These are phyloP conservation scores for Euglossa dilemma DNA, from an alignment of 1,140 invertebrate species.

Conservation along the genomic window DNA sequence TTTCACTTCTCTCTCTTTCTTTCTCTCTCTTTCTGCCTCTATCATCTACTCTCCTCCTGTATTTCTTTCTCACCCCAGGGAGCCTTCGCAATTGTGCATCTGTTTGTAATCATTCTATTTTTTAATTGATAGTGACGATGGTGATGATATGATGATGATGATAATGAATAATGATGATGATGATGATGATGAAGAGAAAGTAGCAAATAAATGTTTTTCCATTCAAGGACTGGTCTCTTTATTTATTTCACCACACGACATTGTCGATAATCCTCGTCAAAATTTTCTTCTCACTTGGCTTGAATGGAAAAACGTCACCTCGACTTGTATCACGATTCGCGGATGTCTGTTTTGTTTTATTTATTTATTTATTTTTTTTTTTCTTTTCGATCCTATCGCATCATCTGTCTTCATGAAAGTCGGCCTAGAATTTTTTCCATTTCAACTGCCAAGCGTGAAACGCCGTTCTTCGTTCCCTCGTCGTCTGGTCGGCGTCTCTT, in stretches of 20 bases:
- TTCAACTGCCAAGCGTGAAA: constrained; percentile 78
- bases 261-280: constrained; percentile 74
- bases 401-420: constrained; percentile 57
- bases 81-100: constrained; percentile 59
- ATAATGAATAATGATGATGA: constrained; percentile 52
- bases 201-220: constrained; percentile 82
- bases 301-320: constrained; percentile 80
- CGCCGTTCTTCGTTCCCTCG: constrained; percentile 52
- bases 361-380: constrained; percentile 11
- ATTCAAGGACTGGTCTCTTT: constrained; percentile 81
- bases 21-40: background rate
- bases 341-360: constrained; percentile 10
- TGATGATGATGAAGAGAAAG: constrained; percentile 72
- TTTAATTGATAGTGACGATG: constrained; percentile 54
- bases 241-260: constrained; percentile 77
- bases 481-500: constrained; percentile 9
- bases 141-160: constrained; percentile 27
- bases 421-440: constrained; percentile 70
- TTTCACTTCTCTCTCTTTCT: background rate
- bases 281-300: constrained; percentile 80
- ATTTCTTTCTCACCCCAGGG: constrained; percentile 22
- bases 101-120: constrained; percentile 64
- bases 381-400: constrained; percentile 51
- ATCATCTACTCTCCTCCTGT: constrained; percentile 24
- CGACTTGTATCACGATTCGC: background rate